Evolutionary conservation across 2,113 vertebrate species (phyloP).

Genomic region (Cyprinodon tularosa): DNA sequence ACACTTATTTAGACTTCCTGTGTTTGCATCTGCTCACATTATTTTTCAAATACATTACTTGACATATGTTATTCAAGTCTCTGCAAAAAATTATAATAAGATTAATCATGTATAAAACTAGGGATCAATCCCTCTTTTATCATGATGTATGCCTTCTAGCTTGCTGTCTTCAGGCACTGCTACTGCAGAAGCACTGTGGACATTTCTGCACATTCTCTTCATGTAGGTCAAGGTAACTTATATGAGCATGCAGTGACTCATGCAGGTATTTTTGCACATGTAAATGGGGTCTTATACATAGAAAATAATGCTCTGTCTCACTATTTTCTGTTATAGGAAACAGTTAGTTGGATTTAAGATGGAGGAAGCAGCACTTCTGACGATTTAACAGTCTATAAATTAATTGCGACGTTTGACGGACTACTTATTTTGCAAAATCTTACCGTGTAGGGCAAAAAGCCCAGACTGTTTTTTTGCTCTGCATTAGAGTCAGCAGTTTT

Average conservation of each 20-base stretch:
- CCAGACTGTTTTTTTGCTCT: constrained; percentile 37
- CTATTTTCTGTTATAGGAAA: constrained; percentile 2
- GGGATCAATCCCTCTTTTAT: background rate
- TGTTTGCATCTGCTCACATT: background rate
- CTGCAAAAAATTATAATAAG: no score
- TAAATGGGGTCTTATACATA: constrained; percentile 5
- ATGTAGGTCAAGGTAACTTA: constrained; percentile 22
- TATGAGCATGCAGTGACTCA: constrained; percentile 34
- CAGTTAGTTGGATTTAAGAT: constrained; percentile 10
- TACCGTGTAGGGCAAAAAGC: constrained; percentile 26
- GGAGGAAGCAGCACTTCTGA: constrained; percentile 15
- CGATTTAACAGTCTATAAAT: constrained; percentile 37
- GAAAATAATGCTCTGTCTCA: background rate
- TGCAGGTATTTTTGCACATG: background rate
- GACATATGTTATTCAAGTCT: no score
- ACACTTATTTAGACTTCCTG: background rate
- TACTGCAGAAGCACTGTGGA: constrained; percentile 5
- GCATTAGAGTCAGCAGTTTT: constrained; percentile 44
- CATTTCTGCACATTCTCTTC: constrained; percentile 7
- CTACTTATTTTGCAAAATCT: constrained; percentile 35
- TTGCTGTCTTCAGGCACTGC: background rate
- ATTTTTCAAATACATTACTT: no score
- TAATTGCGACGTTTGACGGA: constrained; percentile 15
- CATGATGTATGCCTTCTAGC: background rate
- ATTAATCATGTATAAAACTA: no score